A percentile compares a stretch with the other conserved stretches of the same genome.
Conservation (phyloP, 2,888 invertebrate species). For the Lagria hirta region DNA sequence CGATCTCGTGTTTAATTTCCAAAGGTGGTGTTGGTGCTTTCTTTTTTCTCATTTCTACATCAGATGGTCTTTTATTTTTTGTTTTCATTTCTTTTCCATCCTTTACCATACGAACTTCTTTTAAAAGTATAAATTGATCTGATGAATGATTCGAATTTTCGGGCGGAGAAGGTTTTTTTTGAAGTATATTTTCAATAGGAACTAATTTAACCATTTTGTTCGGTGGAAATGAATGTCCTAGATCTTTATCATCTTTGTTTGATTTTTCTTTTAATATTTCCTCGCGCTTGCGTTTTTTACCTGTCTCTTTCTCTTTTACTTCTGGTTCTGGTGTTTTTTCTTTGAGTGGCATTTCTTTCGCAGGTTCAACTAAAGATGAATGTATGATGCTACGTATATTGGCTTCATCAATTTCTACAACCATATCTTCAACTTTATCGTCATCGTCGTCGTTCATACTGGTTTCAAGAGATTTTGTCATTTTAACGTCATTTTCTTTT, state of each 20-base stretch:
- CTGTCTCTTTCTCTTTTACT: conserved; percentile 7
- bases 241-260: conserved; percentile 1
- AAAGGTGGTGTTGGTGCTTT: conserved; percentile 2
- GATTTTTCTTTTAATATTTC: conserved; percentile 17
- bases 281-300: conserved; percentile 33
- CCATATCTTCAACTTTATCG: conserved; percentile 8
- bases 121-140: conserved; percentile 16
- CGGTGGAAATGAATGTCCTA: conserved; percentile 19
- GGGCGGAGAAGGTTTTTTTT: conserved; percentile 22
- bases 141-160: conserved; percentile 12
- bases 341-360: conserved; percentile 2
- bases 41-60: conserved; percentile 5
- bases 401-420: conserved; percentile 30
- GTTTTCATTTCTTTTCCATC: conserved; percentile 7
- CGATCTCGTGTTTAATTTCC: conserved; percentile 47
- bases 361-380: conserved; percentile 33
- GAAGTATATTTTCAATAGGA: conserved; percentile 35
- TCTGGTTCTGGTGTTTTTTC: no score
- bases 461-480: not conserved
- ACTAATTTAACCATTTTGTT: conserved; percentile 37
- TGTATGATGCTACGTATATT: conserved; percentile 42
- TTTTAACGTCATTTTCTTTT: not conserved
- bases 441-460: conserved; percentile 1
- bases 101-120: conserved; percentile 17
- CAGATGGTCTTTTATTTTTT: not conserved